These are phyloP conservation scores for Miichthys miiuy DNA, from an alignment of 2,797 vertebrate species.

Conservation along the genomic window DNA sequence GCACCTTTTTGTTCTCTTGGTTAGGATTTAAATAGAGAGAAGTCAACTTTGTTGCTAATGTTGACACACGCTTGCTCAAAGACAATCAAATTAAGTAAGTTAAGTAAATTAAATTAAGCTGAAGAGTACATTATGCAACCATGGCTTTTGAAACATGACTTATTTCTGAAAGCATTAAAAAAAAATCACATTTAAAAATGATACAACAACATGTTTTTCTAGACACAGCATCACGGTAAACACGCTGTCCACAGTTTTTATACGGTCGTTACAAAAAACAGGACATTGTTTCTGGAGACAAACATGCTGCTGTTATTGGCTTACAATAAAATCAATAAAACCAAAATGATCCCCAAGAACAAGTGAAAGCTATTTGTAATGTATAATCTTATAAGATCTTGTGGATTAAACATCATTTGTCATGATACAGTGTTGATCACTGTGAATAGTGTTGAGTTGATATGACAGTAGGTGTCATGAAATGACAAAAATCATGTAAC, in stretches of 20 bases:
- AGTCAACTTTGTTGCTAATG: background rate
- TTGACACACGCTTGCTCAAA: conserved; percentile 2
- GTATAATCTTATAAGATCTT: background rate
- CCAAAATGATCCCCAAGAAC: background rate
- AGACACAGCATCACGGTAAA: background rate
- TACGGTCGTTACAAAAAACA: background rate
- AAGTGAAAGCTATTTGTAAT: background rate
- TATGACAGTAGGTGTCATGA: background rate
- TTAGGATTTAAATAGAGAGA: background rate
- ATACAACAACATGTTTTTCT: background rate
- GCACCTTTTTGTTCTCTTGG: background rate
- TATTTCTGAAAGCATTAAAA: too few species aligned
- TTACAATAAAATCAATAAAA: background rate
- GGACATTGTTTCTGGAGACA: background rate
- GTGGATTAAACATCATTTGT: background rate
- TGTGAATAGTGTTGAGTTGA: background rate
- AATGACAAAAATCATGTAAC: background rate
- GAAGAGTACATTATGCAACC: background rate
- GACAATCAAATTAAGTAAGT: background rate
- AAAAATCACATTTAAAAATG: too few species aligned
- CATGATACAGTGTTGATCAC: background rate
- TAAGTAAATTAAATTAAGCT: background rate
- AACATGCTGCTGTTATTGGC: background rate
- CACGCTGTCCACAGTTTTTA: background rate
- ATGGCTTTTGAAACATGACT: too few species aligned